Base-by-base conservation (phyloP, 2,113 vertebrate species). In the Asarcornis scutulata region DNA sequence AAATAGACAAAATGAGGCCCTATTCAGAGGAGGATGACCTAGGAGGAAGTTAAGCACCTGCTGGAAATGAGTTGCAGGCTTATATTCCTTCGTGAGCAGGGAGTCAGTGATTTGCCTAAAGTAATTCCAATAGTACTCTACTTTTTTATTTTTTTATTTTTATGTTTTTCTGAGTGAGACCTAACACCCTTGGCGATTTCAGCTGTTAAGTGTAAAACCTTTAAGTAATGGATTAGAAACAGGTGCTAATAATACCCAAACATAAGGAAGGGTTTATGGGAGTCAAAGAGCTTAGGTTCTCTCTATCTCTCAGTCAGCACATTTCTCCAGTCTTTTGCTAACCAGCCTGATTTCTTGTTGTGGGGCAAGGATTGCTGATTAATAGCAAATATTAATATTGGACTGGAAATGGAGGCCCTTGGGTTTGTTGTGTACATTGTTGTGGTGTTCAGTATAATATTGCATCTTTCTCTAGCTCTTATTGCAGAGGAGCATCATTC, bases 401-500 rank as follows among this genome's bases (percentile, higher is more conserved):
- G 29, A 23, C 13, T 40, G 27, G 71, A 14, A 82, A 76, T 42
- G 5, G 38, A 3, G 34, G 52, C 2, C 7, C 44, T 27, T 9
- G 52, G 26, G 14, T 84, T 86, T 75, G 11, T 25, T 71, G 68
- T 8, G 7, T 27, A 50, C 27, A 8, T 48, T 69, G 48, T 26
- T 95, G 53, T 63, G 20, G n/a, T 62, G 0, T 60, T 62, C 36
- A 11, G 7, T 1, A 4, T 36, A 18, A 10, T 32, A 2, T 12
- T 63, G 53, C 38, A 42, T 42, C 20, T 71, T 27, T 25, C 38
- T 73, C 52, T 74, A 14, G 7, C 48, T 40, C 8, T 36, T 23
- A 22, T 2, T 12, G 32, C 13, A 88, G 36, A 11, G 6, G 46
- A 63, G 9, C 20, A 21, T 31, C 0, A 0, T 0, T 1, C 12